phyloP scores from a whole-genome alignment of 2,113 vertebrate species.

The Illadopsis cleaveri region DNA sequence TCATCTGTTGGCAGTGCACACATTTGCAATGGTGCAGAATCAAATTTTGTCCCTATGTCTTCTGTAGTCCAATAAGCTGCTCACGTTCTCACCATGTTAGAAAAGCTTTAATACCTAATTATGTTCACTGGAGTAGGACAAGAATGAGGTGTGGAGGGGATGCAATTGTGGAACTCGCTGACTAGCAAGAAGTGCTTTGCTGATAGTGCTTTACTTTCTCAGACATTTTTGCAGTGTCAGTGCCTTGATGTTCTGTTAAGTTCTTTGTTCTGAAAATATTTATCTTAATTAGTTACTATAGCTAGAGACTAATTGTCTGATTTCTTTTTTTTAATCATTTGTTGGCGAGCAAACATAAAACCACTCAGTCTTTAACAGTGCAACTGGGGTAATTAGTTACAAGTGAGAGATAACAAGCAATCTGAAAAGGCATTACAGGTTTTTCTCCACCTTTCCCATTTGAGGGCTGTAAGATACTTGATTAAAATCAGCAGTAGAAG shows the following conservation, averaged over 20 bases:
- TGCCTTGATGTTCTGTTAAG: neutral
- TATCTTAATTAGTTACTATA: conserved; percentile 30
- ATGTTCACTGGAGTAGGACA: neutral
- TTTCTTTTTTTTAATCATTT: neutral
- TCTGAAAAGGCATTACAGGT: conserved; percentile 43
- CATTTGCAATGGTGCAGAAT: neutral
- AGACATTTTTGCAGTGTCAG: neutral
- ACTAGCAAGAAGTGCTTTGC: neutral
- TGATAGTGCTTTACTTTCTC: neutral
- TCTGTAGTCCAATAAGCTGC: neutral
- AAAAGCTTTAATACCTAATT: neutral
- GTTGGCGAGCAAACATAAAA: neutral
- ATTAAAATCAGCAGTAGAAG: neutral
- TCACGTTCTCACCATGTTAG: neutral
- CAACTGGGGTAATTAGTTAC: conserved; percentile 53
- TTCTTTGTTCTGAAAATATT: conserved; percentile 39
- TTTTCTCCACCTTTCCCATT: conserved; percentile 25
- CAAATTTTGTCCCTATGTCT: neutral
- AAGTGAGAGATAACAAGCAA: conserved; percentile 54
- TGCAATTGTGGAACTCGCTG: neutral
- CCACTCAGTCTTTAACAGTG: neutral
- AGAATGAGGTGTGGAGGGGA: neutral
- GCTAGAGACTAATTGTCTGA: conserved; percentile 18
- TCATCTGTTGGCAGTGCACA: neutral
- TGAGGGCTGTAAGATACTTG: conserved; percentile 15